phyloP scores from a whole-genome alignment of 2,113 vertebrate genomes.

The Oncorhynchus clarkii region DNA sequence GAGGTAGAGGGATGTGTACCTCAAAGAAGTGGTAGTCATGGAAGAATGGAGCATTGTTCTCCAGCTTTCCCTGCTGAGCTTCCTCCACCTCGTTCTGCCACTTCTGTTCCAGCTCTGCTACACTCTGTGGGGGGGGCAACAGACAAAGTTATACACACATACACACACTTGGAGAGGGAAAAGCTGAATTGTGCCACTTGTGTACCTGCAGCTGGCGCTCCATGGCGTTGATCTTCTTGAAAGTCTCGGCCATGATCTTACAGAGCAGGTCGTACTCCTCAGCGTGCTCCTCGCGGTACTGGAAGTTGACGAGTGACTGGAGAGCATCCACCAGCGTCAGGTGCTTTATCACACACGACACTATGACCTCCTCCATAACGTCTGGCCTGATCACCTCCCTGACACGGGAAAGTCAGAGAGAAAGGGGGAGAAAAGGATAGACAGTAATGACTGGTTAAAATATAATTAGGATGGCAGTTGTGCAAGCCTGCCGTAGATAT shows the following conservation, averaged over 20 bases:
- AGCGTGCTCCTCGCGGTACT: conserved; percentile 91
- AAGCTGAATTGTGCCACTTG: no score
- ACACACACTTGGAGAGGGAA: not conserved
- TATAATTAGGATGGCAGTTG: not conserved
- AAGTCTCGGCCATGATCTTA: conserved; percentile 98
- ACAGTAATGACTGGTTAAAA: not conserved
- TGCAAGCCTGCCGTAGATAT: not conserved
- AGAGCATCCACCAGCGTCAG: conserved; percentile 92
- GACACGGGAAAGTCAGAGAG: not conserved
- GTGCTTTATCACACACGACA: conserved; percentile 97
- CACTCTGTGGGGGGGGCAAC: conserved; percentile 74
- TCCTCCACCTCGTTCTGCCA: conserved; percentile 97
- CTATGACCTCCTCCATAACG: conserved; percentile 97
- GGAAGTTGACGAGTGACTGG: conserved; percentile 95
- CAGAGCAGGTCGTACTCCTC: conserved; percentile 95
- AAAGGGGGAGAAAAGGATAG: no score
- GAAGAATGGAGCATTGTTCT: conserved; percentile 93
- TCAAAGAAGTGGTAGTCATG: conserved; percentile 98
- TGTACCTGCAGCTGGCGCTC: conserved; percentile 91
- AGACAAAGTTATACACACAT: not conserved
- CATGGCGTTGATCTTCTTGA: conserved; percentile 98
- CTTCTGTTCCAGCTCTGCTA: conserved; percentile 96
- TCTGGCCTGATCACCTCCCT: conserved; percentile 98
- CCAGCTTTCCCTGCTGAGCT: conserved; percentile 89
- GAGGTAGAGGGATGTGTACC: conserved; percentile 62